Conservation (phyloP, 2,113 vertebrate genomes). For the Theristicus caerulescens region DNA sequence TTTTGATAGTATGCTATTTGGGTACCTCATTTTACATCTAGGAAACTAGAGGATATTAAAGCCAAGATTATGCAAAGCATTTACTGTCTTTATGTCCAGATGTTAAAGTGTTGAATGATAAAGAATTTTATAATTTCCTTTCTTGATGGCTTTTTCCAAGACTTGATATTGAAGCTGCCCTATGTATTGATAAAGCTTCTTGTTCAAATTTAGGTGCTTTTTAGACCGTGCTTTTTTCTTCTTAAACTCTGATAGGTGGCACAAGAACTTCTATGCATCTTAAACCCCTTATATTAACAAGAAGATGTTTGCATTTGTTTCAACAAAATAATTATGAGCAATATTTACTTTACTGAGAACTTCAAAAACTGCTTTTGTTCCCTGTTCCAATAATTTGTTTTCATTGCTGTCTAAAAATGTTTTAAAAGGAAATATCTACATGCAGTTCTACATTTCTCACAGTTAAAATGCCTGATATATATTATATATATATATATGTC, state of each 20-base stretch:
- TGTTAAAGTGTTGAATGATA: background rate
- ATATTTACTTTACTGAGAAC: background rate
- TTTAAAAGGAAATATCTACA: constrained; percentile 14
- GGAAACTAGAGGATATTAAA: background rate
- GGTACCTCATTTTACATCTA: background rate
- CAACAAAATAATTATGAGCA: background rate
- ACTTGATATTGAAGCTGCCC: background rate
- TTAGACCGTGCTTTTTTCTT: background rate
- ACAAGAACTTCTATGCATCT: background rate
- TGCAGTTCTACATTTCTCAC: background rate
- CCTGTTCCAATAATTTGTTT: background rate
- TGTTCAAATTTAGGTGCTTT: background rate
- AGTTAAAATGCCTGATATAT: background rate
- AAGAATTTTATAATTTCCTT: background rate
- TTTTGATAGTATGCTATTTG: background rate
- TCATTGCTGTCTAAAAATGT: background rate
- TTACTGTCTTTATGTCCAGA: background rate
- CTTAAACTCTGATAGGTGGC: background rate
- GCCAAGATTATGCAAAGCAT: background rate
- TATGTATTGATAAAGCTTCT: background rate
- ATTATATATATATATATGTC: background rate
- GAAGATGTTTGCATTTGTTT: background rate
- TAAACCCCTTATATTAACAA: background rate
- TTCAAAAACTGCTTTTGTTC: background rate
- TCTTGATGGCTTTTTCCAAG: background rate